Evolutionary conservation across 2,113 vertebrate species (phyloP).

Genomic region (Morone saxatilis): DNA sequence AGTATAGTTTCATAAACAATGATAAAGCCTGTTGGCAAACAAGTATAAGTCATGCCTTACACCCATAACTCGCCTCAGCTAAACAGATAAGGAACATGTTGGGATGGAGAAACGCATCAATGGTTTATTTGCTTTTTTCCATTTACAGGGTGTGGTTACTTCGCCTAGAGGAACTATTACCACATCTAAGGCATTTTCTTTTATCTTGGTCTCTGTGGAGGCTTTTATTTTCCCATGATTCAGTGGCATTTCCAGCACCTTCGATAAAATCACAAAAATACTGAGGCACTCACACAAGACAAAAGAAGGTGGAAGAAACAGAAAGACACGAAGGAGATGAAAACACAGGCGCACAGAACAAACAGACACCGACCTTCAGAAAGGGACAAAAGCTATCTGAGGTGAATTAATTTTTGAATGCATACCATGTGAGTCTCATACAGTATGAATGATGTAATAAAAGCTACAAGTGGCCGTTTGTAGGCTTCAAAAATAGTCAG

Average conservation of each 20-base stretch:
- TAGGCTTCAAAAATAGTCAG: background rate
- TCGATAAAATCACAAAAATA: constrained; percentile 37
- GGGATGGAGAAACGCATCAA: constrained; percentile 17
- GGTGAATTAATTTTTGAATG: background rate
- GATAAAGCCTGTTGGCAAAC: background rate
- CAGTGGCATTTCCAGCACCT: constrained; percentile 4
- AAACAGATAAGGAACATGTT: constrained; percentile 35
- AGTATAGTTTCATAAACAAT: background rate
- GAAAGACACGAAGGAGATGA: constrained; percentile 11
- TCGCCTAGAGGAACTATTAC: constrained; percentile 2
- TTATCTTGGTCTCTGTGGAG: constrained; percentile 44
- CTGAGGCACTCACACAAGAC: background rate
- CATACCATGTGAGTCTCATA: background rate
- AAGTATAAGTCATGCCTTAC: background rate
- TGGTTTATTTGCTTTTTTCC: constrained; percentile 45
- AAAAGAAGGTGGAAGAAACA: constrained; percentile 7
- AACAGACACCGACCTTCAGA: background rate
- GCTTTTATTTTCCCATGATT: constrained; percentile 34
- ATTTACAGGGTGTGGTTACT: constrained; percentile 58
- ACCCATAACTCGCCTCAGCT: background rate
- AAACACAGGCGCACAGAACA: constrained; percentile 11
- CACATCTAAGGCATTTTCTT: constrained; percentile 35
- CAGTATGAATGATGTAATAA: background rate
- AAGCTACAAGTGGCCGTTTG: background rate
- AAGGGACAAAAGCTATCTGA: background rate